Evolutionary conservation across 2,888 invertebrate genomes (phyloP), one percentile per base, ranked within the genome.

Genomic region (Drosophila siamana): DNA sequence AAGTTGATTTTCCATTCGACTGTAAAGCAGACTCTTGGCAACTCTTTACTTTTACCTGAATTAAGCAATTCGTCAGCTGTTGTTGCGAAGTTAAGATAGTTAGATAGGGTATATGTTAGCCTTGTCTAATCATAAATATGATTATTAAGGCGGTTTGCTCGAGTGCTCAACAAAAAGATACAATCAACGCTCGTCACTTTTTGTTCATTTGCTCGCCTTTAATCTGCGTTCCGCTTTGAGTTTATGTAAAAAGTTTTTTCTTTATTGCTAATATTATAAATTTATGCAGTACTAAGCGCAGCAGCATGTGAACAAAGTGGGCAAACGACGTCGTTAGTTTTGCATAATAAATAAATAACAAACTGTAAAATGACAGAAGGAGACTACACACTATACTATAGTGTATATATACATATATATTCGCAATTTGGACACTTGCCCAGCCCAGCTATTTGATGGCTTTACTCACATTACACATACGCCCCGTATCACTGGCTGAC

Each of bases 311-410:
- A 71, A 59, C 50, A 36, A 54, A 54, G 57, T 66, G 22, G 61
- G 41, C 19, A 52, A 56, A 69, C 54, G 71, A 71, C 65, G 69
- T 72, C 71, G 69, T 81, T 81, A 66, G 57, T 68, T 80, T 71
- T 69, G 69, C 68, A 74, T 82, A 82, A 78, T 71, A 75, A 73
- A 69, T 57, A 64, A 15, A 76, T 74, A 57, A 44, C 16, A n/a
- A 54, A 51, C 44, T 65, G 28, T 41, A 24, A 46, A 50, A 44
- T 69, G 13, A 38, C 50, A 40, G 50, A 13, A 15, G 36, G 5
- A 38, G 13, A 15, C 33, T n/a, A 26, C 7, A 26, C n/a, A n/a
- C n/a, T 38, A 38, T 15, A 38, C 7, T 38, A 38, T n/a, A 13
- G 33, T n/a, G 13, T 7, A 7, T 15, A 15, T 13, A 7, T 51